Conservation (phyloP, 2,113 vertebrate genomes). For the Lontra canadensis region DNA sequence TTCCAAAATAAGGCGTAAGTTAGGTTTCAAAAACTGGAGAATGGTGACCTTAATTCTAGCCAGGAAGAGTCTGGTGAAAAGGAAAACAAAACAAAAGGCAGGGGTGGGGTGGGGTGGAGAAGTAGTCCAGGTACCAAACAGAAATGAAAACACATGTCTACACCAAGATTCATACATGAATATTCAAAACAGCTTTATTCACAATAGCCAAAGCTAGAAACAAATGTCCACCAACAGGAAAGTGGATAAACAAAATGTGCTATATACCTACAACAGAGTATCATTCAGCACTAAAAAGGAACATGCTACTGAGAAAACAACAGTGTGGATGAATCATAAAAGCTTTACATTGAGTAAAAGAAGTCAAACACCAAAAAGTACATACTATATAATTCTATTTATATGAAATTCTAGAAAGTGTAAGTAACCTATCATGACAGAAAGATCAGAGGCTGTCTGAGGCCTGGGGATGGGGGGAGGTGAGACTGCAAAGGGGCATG, state of each 20-base stretch:
- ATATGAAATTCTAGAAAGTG: neutral
- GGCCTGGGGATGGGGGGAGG: accelerated
- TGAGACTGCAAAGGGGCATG: neutral
- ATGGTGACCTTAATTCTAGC: neutral
- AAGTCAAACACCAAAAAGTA: neutral
- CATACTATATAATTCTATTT: neutral
- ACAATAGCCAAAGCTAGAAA: neutral
- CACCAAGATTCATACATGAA: neutral
- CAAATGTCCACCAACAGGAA: neutral
- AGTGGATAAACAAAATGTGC: neutral
- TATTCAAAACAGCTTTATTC: neutral
- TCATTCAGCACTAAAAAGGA: neutral
- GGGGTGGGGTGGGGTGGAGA: neutral
- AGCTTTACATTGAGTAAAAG: neutral
- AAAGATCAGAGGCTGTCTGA: neutral
- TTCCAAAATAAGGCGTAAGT: conserved; percentile 34
- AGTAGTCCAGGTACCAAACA: neutral
- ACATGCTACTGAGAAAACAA: neutral
- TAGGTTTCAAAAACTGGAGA: neutral
- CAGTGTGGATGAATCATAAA: neutral
- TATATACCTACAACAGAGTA: neutral
- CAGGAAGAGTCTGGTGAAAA: neutral
- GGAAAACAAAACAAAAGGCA: neutral
- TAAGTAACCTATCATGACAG: neutral
- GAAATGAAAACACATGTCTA: conserved; percentile 18